Percentiles rank a stretch among this genome's conserved stretches.
These are phyloP conservation scores for Nannoperca obscura DNA, from an alignment of 2,797 vertebrate species.

Conservation along the genomic window DNA sequence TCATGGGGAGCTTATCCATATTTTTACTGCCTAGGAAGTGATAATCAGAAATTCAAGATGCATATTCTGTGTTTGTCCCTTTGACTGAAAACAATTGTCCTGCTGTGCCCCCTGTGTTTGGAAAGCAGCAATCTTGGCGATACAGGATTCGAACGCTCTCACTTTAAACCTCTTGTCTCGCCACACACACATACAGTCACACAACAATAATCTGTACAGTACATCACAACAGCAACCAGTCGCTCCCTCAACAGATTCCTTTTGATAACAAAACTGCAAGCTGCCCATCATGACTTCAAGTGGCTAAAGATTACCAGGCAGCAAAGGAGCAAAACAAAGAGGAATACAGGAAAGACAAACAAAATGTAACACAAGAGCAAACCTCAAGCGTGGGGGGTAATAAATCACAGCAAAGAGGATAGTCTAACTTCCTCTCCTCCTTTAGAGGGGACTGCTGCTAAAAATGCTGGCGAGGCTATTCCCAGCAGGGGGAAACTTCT, in stretches of 20 bases:
- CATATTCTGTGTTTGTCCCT: constrained; percentile 58
- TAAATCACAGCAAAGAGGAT: constrained; percentile 76
- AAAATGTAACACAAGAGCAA: constrained; percentile 57
- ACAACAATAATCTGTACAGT: constrained; percentile 31
- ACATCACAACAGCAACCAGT: constrained; percentile 42
- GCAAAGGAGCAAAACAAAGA: constrained; percentile 55
- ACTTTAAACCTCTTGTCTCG: constrained; percentile 57
- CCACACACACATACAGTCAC: constrained; percentile 8
- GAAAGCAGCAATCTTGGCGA: constrained; percentile 45
- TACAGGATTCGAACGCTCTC: constrained; percentile 58
- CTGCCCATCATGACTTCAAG: constrained; percentile 54
- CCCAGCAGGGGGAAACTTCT: constrained; percentile 72
- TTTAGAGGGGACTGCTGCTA: constrained; percentile 49
- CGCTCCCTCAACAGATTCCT: constrained; percentile 21
- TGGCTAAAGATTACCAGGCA: constrained; percentile 54
- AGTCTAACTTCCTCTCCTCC: constrained; percentile 54
- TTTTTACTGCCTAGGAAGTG: constrained; percentile 48
- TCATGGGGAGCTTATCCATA: constrained; percentile 44
- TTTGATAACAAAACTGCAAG: constrained; percentile 37
- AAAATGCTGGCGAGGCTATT: constrained; percentile 75
- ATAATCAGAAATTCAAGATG: constrained; percentile 71
- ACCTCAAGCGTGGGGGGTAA: constrained; percentile 50
- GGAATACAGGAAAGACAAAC: constrained; percentile 64
- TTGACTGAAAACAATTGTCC: constrained; percentile 72
- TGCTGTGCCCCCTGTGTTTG: constrained; percentile 50